These are phyloP conservation scores for Coptodon bakossiorum DNA, from an alignment of 2,113 vertebrate genomes.

Conservation along the genomic window DNA sequence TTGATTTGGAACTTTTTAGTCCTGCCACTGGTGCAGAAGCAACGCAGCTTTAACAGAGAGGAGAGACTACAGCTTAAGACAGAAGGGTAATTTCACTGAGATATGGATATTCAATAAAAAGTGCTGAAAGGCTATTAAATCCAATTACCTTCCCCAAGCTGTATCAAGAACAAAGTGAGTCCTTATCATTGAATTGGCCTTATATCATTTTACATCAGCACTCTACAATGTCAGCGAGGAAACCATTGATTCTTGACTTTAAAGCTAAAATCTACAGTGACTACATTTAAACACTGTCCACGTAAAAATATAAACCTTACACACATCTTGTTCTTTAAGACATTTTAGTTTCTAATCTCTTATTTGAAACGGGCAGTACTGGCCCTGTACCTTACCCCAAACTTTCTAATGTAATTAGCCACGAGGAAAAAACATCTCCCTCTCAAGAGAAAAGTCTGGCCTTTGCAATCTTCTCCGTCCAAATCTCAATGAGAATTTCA, in stretches of 20 bases:
- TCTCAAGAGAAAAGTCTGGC: neutral
- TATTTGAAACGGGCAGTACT: neutral
- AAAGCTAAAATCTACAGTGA: neutral
- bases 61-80: neutral
- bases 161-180: neutral
- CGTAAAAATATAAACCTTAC: neutral
- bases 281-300: neutral
- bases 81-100: neutral
- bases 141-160: neutral
- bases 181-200: neutral
- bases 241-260: neutral
- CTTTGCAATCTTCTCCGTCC: neutral
- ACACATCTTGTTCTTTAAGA: neutral
- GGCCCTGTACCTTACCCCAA: neutral
- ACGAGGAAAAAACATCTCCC: neutral
- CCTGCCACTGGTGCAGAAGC: neutral
- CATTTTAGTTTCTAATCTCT: neutral
- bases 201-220: neutral
- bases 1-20: neutral
- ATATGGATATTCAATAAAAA: constrained; percentile 26
- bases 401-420: neutral
- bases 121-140: constrained; percentile 4
- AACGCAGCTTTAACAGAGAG: neutral
- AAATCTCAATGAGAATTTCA: neutral
- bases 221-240: neutral